A percentile compares a stretch with the other conserved stretches of the same genome.
phyloP scores from a whole-genome alignment of 1,140 invertebrate genomes.

The Armadillidium nasatum region DNA sequence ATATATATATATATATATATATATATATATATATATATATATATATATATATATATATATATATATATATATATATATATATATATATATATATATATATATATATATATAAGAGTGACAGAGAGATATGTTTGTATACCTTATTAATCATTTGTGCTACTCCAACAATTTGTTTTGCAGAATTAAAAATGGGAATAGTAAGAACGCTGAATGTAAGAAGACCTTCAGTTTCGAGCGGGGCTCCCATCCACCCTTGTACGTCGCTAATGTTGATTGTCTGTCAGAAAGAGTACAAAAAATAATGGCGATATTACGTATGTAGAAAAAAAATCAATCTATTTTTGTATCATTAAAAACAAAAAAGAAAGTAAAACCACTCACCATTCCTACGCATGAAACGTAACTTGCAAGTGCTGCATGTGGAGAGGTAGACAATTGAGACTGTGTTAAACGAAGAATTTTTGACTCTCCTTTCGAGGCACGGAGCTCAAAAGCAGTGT shows the following conservation, averaged over 20 bases:
- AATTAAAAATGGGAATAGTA: conserved; percentile 82
- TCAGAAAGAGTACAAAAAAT: not conserved
- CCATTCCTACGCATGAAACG: conserved; percentile 70
- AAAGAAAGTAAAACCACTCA: conserved; percentile 40
- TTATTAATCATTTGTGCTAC: conserved; percentile 93
- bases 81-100: conserved; percentile 8
- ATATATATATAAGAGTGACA: not conserved
- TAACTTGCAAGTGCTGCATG: conserved; percentile 71
- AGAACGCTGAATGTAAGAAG: conserved; percentile 48
- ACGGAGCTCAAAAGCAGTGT: conserved; percentile 72
- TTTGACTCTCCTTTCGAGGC: conserved; percentile 55
- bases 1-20: conserved; percentile 11
- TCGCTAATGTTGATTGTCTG: conserved; percentile 39
- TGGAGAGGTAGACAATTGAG: conserved; percentile 55
- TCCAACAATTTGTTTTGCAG: conserved; percentile 78
- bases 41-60: conserved; percentile 11
- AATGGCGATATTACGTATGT: no score
- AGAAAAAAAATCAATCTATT: no score
- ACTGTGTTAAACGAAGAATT: conserved; percentile 56
- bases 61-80: conserved; percentile 11
- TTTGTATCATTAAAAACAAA: no score
- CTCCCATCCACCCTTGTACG: conserved; percentile 34
- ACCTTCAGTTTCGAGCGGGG: conserved; percentile 55
- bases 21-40: conserved; percentile 11
- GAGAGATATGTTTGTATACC: conserved; percentile 58